Evolutionary conservation across 2,888 invertebrate species (phyloP), one percentile per base, ranked within the genome.

Genomic region (Macrosoma leucophasiata): DNA sequence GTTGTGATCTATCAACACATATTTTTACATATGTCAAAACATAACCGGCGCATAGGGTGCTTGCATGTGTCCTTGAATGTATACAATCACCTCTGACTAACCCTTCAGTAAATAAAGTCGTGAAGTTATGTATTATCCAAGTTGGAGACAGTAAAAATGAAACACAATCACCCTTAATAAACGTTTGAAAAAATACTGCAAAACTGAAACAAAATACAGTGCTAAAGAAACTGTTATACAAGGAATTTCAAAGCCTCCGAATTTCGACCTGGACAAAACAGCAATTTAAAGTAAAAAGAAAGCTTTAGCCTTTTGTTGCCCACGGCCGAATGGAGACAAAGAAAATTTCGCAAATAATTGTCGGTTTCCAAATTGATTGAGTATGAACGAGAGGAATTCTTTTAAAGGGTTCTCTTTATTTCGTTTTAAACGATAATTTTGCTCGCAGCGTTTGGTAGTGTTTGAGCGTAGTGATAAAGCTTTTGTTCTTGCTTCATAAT

Each of bases 61-160:
- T n/a, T n/a, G n/a, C n/a, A n/a, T n/a, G n/a, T n/a, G n/a, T n/a
- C n/a, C n/a, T n/a, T n/a, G n/a, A n/a, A n/a, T n/a, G n/a, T n/a
- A n/a, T n/a, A n/a, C n/a, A n/a, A n/a, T n/a, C n/a, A n/a, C n/a
- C n/a, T n/a, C n/a, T n/a, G n/a, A n/a, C n/a, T n/a, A n/a, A n/a
- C n/a, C n/a, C n/a, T 61, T 58, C 52, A 45, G 46, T 6, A 17
- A 17, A 17, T 6, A 17, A 17, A 17, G 17, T 17, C 17, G 17
- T 17, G 4, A 5, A 17, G 7, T 17, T 17, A 17, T 5, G 4
- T 17, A 5, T 17, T 5, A 17, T 17, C 17, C 7, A n/a, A n/a
- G n/a, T n/a, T n/a, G n/a, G n/a, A n/a, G n/a, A n/a, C n/a, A n/a
- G n/a, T n/a, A n/a, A n/a, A n/a, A n/a, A n/a, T n/a, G n/a, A n/a